Percentiles rank a stretch among this genome's conserved stretches.
Evolutionary conservation across 2,888 invertebrate species (phyloP).

Genomic region (Coremacera marginata): DNA sequence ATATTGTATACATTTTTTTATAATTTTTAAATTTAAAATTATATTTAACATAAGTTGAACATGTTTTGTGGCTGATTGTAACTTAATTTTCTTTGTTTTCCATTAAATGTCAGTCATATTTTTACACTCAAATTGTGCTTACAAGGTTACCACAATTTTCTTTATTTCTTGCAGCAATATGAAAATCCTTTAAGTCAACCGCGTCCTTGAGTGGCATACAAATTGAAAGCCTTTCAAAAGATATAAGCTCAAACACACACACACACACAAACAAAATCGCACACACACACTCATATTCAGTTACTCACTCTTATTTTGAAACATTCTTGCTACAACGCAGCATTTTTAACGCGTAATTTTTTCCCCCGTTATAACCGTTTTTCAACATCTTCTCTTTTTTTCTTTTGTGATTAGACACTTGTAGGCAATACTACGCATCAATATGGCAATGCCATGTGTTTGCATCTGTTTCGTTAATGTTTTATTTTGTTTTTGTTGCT

Average conservation of each 20-base stretch:
- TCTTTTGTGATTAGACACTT: neutral
- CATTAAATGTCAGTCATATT: too few species aligned
- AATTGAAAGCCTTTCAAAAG: too few species aligned
- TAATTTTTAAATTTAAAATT: too few species aligned
- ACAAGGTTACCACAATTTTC: too few species aligned
- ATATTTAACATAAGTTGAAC: too few species aligned
- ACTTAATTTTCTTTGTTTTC: too few species aligned
- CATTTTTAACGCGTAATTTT: neutral
- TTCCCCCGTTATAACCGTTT: neutral
- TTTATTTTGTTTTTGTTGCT: slow-evolving; percentile 10
- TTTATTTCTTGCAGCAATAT: too few species aligned
- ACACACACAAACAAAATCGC: neutral
- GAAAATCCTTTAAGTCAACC: neutral
- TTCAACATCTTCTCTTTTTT: neutral
- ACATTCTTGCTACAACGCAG: neutral
- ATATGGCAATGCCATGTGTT: slow-evolving; percentile 7
- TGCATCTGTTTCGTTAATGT: neutral
- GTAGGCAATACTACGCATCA: neutral
- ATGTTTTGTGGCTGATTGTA: too few species aligned
- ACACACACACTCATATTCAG: neutral
- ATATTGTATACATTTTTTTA: too few species aligned
- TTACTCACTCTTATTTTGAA: neutral
- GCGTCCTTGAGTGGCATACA: neutral
- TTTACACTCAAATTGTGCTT: too few species aligned
- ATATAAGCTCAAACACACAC: too few species aligned